Evolutionary conservation across 37 sponge, comb jelly and placozoan species (phyloP).

Genomic region (Chondrilla cf. caribensis): DNA sequence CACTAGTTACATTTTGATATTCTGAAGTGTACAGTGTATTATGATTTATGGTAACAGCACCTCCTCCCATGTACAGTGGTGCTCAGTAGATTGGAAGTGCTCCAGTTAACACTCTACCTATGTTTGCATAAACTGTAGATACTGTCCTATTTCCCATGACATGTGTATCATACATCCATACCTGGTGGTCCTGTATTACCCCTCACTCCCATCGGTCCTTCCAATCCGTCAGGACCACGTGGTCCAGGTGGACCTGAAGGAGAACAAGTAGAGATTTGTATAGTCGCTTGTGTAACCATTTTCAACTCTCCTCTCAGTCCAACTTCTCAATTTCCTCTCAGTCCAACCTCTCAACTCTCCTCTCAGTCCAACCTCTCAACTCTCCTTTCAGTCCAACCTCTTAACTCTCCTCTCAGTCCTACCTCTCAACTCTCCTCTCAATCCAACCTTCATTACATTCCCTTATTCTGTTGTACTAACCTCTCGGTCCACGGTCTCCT

Average conservation of each 20-base stretch:
- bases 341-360: neutral
- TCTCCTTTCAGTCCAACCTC: neutral
- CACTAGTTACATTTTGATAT: too few relatives aligned
- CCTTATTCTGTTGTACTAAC: neutral
- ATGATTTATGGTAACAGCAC: too few relatives aligned
- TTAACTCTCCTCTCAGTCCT: neutral
- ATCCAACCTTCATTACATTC: neutral
- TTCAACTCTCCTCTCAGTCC: too few relatives aligned
- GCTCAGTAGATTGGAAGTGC: too few relatives aligned
- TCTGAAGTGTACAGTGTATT: too few relatives aligned
- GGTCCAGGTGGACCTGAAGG: constrained; percentile 8
- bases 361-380: neutral
- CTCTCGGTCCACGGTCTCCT: neutral
- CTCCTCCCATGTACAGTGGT: too few relatives aligned
- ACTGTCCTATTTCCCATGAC: too few relatives aligned
- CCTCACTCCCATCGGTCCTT: neutral
- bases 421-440: neutral
- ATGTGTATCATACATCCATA: too few relatives aligned
- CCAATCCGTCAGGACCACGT: constrained; percentile 1
- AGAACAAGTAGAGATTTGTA: neutral
- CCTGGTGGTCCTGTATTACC: neutral
- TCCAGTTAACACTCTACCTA: too few relatives aligned
- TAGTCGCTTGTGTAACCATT: too few relatives aligned
- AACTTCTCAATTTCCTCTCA: too few relatives aligned
- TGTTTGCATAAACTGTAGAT: too few relatives aligned